Conservation (phyloP, 2,797 vertebrate species). For the Hyperoplus lanceolatus region DNA sequence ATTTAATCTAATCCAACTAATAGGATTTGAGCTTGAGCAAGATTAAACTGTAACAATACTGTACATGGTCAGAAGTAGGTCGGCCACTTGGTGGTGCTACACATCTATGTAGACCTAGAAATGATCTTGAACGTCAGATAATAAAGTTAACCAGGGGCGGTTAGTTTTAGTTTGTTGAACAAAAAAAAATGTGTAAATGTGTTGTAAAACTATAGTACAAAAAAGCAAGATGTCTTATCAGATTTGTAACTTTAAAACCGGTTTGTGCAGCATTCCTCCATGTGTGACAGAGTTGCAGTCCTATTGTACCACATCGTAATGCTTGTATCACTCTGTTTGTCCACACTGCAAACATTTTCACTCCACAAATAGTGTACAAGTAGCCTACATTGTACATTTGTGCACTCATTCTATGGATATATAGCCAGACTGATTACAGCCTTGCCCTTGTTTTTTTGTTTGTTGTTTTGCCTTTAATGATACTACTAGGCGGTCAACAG, state of each 20-base stretch:
- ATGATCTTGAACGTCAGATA: not conserved
- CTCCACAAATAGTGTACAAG: not conserved
- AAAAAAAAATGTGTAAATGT: not conserved
- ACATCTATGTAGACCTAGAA: conserved; percentile 12
- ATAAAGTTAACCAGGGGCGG: not conserved
- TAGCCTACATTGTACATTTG: not conserved
- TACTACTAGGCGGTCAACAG: conserved; percentile 12
- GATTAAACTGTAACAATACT: conserved; percentile 22
- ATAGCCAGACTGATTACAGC: conserved; percentile 12
- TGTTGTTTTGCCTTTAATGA: not conserved
- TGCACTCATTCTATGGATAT: not conserved
- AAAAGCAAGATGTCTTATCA: not conserved
- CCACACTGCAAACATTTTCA: not conserved
- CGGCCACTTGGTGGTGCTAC: conserved; percentile 75
- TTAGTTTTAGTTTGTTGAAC: not conserved
- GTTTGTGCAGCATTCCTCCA: not conserved
- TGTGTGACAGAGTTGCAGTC: not conserved
- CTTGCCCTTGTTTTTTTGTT: not conserved
- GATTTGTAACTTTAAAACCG: not conserved
- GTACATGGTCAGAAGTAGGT: not conserved
- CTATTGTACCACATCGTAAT: not conserved
- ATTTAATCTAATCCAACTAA: conserved; percentile 25
- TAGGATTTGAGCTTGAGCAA: conserved; percentile 45
- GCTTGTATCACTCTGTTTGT: conserved; percentile 1
- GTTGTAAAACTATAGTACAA: not conserved